Base-by-base conservation (phyloP, 2,797 vertebrate species). In the Sparus aurata region DNA sequence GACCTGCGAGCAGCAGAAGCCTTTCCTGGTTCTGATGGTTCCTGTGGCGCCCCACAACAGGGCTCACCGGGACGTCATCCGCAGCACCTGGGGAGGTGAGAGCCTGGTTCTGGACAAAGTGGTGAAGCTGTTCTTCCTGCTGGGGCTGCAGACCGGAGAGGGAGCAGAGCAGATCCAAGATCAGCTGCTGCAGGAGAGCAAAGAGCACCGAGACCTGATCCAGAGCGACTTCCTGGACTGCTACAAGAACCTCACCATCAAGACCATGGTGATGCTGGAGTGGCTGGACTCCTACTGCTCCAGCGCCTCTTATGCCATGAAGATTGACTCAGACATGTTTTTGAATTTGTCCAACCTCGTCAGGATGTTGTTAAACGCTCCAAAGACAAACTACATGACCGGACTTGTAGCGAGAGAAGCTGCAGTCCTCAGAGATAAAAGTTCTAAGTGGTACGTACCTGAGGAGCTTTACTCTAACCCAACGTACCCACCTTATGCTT, bases 221-320 rank as follows among this genome's bases (percentile, higher is more conserved):
- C 93, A 95, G 77, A 86, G 90, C 12, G 72, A 95, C 7, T 96
- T 96, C 55, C 0, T 90, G 4, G 93, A 94, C 80, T 92, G 91
- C 46, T 95, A 96, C 84, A 87, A 86, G 87, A 95, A 95, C 88
- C 78, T 95, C 23, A 95, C 95, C 16, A 68, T 93, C n/a, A 95
- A 96, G 83, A 93, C 94, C 2, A 79, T 94, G 64, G 87, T 95
- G 92, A 94, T 94, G 12, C 15, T 92, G 71, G 93, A 95, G 81
- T 94, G 94, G 93, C 79, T 94, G 45, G 77, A 16, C n/a, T 3
- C 49, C 0, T 3, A 57, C n/a, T 69, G 66, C 38, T 46, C 66
- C 38, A 8, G 7, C 16, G 52, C 41, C 4, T 9, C 53, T 5
- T 69, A 69, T 3, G 41, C 38, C 50, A 69, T 69, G 66, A 69